Base-by-base conservation (phyloP, 2,888 invertebrate species). In the Nipponacmea schrenckii region DNA sequence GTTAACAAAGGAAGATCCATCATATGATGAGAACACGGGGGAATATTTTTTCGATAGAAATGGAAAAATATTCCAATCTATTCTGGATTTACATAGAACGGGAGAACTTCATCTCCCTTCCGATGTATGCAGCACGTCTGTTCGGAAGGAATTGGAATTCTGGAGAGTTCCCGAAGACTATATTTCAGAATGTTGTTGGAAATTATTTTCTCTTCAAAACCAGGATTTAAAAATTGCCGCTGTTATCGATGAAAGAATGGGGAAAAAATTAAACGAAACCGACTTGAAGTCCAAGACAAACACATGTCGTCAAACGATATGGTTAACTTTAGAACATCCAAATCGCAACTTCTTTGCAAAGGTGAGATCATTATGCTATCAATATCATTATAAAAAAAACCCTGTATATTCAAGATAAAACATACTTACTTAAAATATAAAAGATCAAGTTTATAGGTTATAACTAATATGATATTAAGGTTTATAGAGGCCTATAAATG, bases 31-130 rank as follows among this genome's bases (percentile, higher is more conserved):
- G 0, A 65, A 68, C 15, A 67, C 56, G 5, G 70, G 70, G 24
- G 80, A 75, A 65, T 78, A 69, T 67, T 83, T 78, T 73, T 83
- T 81, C 46, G 83, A 83, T 72, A 71, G 83, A 12, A 82, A 80
- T 67, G 79, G 80, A 3, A 65, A 73, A 26, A 31, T 81, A 8
- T 80, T 83, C 68, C 76, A 79, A 44, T 72, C 46, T 56, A 74
- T 83, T 24, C 71, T 83, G 64, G 82, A 82, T 69, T 76, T 77
- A 24, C 81, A 80, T 66, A 76, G 83, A 31, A 71, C 69, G 15
- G 79, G 77, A 39, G 75, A 80, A n/a, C 75, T 84, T 1, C 84
- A 84, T 65, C 65, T 84, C 17, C 83, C 84, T 7, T 79, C 80
- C 27, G 79, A 81, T 64, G 77, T 78, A 62, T 84, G 84, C 68